phyloP scores from a whole-genome alignment of 1,140 invertebrate species.

The Fopius arisanus region DNA sequence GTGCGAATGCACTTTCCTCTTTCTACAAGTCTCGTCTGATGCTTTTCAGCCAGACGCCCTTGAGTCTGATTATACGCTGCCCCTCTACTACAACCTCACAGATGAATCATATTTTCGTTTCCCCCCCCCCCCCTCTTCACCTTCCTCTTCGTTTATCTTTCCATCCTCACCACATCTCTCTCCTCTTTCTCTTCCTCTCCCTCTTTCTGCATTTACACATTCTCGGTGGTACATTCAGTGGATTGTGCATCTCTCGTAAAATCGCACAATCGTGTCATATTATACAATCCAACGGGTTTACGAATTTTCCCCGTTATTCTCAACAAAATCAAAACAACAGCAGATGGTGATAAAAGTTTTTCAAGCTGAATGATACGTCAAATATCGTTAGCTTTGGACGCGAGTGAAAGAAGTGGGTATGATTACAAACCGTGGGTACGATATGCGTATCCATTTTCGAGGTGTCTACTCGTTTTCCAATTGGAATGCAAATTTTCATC shows the following conservation, averaged over 20 bases:
- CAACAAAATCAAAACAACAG: too few species aligned
- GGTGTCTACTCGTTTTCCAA: slow-evolving; percentile 27
- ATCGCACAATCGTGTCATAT: too few species aligned
- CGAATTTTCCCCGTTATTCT: too few species aligned
- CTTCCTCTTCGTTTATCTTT: background rate
- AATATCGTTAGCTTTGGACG: background rate
- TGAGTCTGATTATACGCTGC: slow-evolving; percentile 60
- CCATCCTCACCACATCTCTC: background rate
- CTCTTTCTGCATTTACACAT: background rate
- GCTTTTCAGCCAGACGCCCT: slow-evolving; percentile 53
- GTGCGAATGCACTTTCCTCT: slow-evolving; percentile 16
- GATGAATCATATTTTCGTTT: slow-evolving; percentile 9
- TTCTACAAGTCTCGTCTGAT: background rate
- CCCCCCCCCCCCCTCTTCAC: background rate
- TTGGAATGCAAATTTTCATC: slow-evolving; percentile 18
- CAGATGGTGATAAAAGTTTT: background rate
- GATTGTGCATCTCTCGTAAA: background rate
- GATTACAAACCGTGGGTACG: background rate
- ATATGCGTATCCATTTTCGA: background rate
- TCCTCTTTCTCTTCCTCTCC: background rate
- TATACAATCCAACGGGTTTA: too few species aligned
- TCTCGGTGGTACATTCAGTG: background rate
- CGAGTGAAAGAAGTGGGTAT: background rate
- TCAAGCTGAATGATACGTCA: background rate
- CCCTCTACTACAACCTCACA: slow-evolving; percentile 26